These are phyloP conservation scores for Ceratina japonica DNA, from an alignment of 1,140 invertebrate species.

Conservation along the genomic window DNA sequence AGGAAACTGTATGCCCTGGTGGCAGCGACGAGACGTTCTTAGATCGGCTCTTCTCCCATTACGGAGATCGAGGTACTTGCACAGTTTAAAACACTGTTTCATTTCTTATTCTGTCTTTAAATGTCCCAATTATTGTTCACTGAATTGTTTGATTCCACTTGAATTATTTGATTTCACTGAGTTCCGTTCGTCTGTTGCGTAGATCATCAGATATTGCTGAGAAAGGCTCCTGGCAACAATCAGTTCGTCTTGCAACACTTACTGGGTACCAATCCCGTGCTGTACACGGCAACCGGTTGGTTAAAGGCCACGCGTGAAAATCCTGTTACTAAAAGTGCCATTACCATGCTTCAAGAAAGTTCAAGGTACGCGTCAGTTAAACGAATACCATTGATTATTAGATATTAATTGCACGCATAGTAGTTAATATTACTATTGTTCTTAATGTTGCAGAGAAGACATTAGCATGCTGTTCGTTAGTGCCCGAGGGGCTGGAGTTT, in stretches of 20 bases:
- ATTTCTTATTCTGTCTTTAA: too few relatives aligned
- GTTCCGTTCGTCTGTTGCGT: too few relatives aligned
- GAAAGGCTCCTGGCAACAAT: conserved; percentile 86
- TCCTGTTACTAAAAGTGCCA: conserved; percentile 87
- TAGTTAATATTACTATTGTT: conserved; percentile 48
- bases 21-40: conserved; percentile 92
- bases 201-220: conserved; percentile 85
- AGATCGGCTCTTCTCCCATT: conserved; percentile 90
- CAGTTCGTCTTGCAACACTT: conserved; percentile 95
- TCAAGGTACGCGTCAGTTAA: conserved; percentile 83
- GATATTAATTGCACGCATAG: neutral
- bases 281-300: conserved; percentile 96
- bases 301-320: conserved; percentile 92
- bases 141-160: too few relatives aligned
- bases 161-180: too few relatives aligned
- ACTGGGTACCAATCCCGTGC: conserved; percentile 93
- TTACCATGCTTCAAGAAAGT: conserved; percentile 92
- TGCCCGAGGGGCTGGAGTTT: conserved; percentile 84
- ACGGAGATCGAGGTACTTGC: conserved; percentile 83
- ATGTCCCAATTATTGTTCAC: neutral
- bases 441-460: conserved; percentile 84
- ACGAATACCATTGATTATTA: neutral
- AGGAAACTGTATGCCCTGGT: conserved; percentile 93
- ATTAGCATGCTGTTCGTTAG: conserved; percentile 89
- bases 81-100: too few relatives aligned